phyloP scores from a whole-genome alignment of 2,113 vertebrate genomes.

The Bungarus multicinctus region DNA sequence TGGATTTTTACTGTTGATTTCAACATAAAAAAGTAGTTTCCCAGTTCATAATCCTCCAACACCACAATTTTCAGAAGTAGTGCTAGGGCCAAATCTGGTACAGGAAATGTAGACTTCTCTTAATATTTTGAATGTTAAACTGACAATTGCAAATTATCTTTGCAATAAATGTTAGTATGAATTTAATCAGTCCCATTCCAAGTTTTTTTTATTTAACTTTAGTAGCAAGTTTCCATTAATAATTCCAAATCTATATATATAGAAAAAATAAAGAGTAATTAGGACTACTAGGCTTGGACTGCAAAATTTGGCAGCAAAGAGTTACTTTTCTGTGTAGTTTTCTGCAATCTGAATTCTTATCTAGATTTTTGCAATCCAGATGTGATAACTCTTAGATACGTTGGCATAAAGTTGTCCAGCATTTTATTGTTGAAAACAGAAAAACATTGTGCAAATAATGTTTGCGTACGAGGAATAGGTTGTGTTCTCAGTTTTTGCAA shows the following conservation, averaged over 20 bases:
- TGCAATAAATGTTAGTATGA: neutral
- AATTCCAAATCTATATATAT: neutral
- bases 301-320: neutral
- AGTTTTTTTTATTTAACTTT: neutral
- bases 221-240: neutral
- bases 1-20: constrained; percentile 22
- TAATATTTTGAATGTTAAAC: neutral
- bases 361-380: neutral
- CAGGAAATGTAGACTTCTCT: neutral
- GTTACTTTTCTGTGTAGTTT: neutral
- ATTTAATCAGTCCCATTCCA: neutral
- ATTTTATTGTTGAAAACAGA: neutral
- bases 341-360: neutral
- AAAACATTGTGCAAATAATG: neutral
- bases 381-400: neutral
- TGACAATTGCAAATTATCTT: neutral
- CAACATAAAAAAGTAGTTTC: neutral
- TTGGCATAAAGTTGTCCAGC: neutral
- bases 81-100: neutral
- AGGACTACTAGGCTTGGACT: neutral
- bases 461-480: neutral
- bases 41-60: neutral
- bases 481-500: neutral
- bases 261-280: neutral
- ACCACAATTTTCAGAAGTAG: neutral